These are phyloP conservation scores for Podarcis muralis DNA, from an alignment of 2,113 vertebrate genomes.

Conservation along the genomic window DNA sequence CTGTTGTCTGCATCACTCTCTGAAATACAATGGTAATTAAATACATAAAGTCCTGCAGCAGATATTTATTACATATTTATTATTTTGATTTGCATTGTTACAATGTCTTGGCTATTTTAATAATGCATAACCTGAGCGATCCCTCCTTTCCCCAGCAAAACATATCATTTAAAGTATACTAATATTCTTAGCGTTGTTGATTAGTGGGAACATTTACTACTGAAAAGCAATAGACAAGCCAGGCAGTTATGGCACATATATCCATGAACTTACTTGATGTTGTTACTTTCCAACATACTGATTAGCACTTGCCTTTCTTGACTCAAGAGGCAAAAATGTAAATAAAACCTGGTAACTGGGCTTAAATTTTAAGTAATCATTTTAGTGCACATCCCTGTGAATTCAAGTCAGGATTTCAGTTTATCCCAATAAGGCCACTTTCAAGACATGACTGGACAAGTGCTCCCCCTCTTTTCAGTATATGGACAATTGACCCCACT, in stretches of 20 bases:
- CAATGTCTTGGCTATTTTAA: constrained; percentile 52
- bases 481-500: constrained; percentile 40
- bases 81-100: constrained; percentile 80
- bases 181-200: constrained; percentile 2
- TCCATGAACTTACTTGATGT: neutral
- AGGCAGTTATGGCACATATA: neutral
- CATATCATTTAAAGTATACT: constrained; percentile 21
- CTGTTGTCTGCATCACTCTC: constrained; percentile 76
- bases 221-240: constrained; percentile 5
- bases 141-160: constrained; percentile 8
- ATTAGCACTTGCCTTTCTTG: constrained; percentile 8
- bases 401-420: neutral
- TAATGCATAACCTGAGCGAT: constrained; percentile 20
- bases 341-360: constrained; percentile 14
- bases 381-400: neutral
- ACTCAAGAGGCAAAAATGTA: constrained; percentile 28
- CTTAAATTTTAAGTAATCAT: neutral
- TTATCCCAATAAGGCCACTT: neutral
- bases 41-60: constrained; percentile 73
- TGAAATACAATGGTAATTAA: constrained; percentile 82
- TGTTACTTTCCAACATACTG: neutral
- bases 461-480: constrained; percentile 19
- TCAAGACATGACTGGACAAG: neutral
- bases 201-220: constrained; percentile 21
- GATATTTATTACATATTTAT: constrained; percentile 91